phyloP scores from a whole-genome alignment of 2,797 vertebrate genomes.

The Pristis pectinata region DNA sequence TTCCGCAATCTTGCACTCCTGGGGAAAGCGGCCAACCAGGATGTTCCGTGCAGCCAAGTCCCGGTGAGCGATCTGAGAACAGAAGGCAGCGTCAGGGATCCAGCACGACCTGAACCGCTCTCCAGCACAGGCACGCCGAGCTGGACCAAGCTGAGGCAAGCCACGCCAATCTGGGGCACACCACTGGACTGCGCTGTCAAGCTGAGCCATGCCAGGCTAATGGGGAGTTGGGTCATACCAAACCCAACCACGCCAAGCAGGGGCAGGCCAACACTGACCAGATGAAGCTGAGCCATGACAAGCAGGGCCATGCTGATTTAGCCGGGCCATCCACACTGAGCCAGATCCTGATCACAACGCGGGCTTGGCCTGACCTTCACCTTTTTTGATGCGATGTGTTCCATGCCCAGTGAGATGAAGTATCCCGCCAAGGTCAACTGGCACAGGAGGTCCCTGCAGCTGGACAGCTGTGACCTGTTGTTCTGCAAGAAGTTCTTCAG shows the following conservation, averaged over 20 bases:
- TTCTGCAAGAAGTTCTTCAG: conserved; percentile 60
- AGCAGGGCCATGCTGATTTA: too few species aligned
- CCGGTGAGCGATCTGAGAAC: conserved; percentile 59
- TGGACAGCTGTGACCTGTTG: conserved; percentile 52
- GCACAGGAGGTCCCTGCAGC: conserved; percentile 58
- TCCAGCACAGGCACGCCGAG: background rate
- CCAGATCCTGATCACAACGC: too few species aligned
- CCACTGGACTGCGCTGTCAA: too few species aligned
- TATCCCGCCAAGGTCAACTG: conserved; percentile 60
- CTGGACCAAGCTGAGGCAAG: background rate
- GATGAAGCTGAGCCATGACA: accelerated
- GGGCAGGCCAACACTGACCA: background rate
- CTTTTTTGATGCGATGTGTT: conserved; percentile 59
- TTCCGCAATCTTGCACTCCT: conserved; percentile 62
- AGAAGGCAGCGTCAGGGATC: background rate
- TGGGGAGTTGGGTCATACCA: background rate
- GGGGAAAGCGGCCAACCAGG: conserved; percentile 60
- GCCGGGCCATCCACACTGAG: too few species aligned
- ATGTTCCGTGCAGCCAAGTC: conserved; percentile 65
- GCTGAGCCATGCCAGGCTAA: background rate
- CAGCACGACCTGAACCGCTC: background rate
- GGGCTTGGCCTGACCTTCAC: conserved; percentile 43
- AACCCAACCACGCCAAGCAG: background rate
- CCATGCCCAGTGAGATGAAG: conserved; percentile 54
- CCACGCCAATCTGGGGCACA: background rate